Evolutionary conservation across 2,797 vertebrate species (phyloP), one percentile per base, ranked within the genome.

Genomic region (Taeniopygia guttata): DNA sequence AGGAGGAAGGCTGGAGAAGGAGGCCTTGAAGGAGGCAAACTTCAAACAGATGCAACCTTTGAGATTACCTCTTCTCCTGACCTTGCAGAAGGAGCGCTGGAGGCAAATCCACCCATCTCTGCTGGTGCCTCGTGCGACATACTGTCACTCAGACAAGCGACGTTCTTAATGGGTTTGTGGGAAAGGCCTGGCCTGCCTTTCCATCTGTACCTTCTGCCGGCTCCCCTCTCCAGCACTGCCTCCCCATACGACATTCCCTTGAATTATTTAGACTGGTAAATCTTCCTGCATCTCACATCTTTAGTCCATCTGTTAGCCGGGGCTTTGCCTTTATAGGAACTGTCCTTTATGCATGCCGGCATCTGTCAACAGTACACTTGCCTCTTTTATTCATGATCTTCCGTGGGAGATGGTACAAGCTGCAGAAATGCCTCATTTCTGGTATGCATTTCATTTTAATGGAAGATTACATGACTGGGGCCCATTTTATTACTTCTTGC

Each of bases 211-310:
- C 97, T 97, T 98, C 97, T 98, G 98, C 98, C 42, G 92, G 97
- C 95, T 97, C 96, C 96, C 96, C 97, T 97, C 85, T 94, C 96
- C 97, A 97, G 97, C 93, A 74, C 97, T 96, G 96, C 97, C 97
- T 97, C 95, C 97, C 98, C 97, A 97, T 96, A 97, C 97, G 95
- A 98, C 97, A 96, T 97, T 98, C 97, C 97, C 95, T 96, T 99
- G 99, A 99, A 99, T 99, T 99, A 99, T 99, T 99, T 99, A 99
- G 98, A 98, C 98, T 98, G 98, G 98, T 99, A 99, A 98, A 99
- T 99, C 99, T 99, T 98, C 98, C 98, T 98, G 98, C 98, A 97
- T 98, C 97, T 98, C 98, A 98, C 98, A 99, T 99, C 98, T 99
- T 98, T 98, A 97, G 98, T 98, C 99, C 99, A 99, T 99, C 99